A percentile compares a stretch with the other conserved stretches of the same genome.
Conservation (phyloP, 2,888 invertebrate species). For the Gymnosoma rotundatum region DNA sequence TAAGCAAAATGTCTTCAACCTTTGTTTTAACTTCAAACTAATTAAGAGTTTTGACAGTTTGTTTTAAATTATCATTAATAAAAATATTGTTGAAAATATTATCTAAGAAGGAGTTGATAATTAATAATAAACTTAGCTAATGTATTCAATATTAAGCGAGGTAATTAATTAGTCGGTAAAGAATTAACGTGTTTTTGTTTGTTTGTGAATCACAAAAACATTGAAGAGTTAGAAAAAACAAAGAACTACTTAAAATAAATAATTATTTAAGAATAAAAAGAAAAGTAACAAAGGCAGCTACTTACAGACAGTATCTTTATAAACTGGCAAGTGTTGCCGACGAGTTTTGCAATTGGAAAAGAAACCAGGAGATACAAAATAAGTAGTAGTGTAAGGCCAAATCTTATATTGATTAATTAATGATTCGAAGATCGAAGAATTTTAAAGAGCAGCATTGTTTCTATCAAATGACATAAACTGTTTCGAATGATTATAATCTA, state of each 20-base stretch:
- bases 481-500: too few relatives aligned
- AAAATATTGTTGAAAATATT: constrained; percentile 31
- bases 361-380: too few relatives aligned
- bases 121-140: constrained; percentile 36
- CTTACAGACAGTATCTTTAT: too few relatives aligned
- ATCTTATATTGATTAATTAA: too few relatives aligned
- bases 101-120: background rate
- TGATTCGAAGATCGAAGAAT: too few relatives aligned
- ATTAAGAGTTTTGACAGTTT: constrained; percentile 19
- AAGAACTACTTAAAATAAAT: background rate
- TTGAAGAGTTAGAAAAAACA: background rate
- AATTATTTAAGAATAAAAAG: constrained; percentile 9
- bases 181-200: background rate
- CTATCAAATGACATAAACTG: too few relatives aligned
- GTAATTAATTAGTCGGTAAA: constrained; percentile 23
- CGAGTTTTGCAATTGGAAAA: too few relatives aligned
- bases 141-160: constrained; percentile 20
- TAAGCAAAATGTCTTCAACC: constrained; percentile 23
- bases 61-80: constrained; percentile 17
- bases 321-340: too few relatives aligned
- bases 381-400: too few relatives aligned
- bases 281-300: background rate
- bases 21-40: background rate
- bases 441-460: too few relatives aligned
- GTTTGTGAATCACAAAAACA: background rate